A percentile compares a stretch with the other conserved stretches of the same genome.
Evolutionary conservation across 2,888 invertebrate species (phyloP).

Genomic region (Spodoptera picta): DNA sequence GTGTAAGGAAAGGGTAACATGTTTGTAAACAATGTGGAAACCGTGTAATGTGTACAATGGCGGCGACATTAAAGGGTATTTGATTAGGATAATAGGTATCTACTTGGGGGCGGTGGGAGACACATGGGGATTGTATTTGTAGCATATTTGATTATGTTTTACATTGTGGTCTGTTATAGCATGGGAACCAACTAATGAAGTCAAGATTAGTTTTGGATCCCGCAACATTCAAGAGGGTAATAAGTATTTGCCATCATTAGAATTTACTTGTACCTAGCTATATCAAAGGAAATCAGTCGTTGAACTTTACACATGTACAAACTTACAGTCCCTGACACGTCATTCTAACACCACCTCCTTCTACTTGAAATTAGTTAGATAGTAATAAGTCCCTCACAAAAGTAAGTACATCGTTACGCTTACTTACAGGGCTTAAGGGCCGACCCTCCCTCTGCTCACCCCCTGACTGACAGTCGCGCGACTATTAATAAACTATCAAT

Average conservation of each 20-base stretch:
- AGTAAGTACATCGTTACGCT: constrained; percentile 2
- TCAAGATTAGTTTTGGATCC: too few relatives aligned
- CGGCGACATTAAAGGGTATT: constrained; percentile 44
- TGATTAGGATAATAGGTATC: constrained; percentile 59
- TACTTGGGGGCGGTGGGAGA: constrained; percentile 42
- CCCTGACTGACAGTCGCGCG: not conserved
- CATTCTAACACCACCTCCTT: constrained; percentile 1
- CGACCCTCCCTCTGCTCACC: constrained; percentile 4
- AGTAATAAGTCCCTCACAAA: constrained; percentile 29
- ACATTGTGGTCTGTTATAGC: constrained; percentile 12
- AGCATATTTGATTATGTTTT: constrained; percentile 45
- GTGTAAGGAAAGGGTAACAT: constrained; percentile 27
- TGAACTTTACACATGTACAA: too few relatives aligned
- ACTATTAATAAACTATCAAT: constrained; percentile 29
- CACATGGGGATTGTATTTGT: constrained; percentile 49
- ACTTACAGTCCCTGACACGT: not conserved
- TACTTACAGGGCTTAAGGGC: constrained; percentile 15
- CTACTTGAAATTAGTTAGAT: constrained; percentile 15
- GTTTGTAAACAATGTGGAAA: constrained; percentile 37
- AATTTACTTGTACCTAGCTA: too few relatives aligned
- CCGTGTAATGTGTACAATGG: constrained; percentile 16
- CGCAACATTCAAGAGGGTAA: too few relatives aligned
- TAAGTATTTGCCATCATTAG: too few relatives aligned
- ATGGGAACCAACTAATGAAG: constrained; percentile 13
- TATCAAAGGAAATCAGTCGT: too few relatives aligned